Evolutionary conservation across 2,888 invertebrate species (phyloP).

Genomic region (Acleris literana): DNA sequence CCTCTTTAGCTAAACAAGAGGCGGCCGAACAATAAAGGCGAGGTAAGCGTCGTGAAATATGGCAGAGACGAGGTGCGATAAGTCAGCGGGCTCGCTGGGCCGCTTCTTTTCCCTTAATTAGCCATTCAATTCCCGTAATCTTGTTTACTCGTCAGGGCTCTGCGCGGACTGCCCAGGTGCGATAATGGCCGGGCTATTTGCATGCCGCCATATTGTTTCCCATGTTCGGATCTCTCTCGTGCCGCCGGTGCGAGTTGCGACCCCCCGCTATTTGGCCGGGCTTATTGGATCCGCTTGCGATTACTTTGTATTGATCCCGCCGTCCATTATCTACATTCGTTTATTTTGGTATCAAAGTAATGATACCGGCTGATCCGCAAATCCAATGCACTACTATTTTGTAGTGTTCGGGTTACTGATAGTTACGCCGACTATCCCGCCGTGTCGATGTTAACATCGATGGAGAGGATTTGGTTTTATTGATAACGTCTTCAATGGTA

Average conservation of each 20-base stretch:
- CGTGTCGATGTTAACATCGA: conserved; percentile 7
- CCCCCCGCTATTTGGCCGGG: conserved; percentile 79
- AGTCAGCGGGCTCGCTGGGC: conserved; percentile 67
- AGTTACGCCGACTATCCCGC: conserved; percentile 19
- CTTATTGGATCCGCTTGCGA: conserved; percentile 82
- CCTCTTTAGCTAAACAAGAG: conserved; percentile 78
- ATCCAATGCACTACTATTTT: conserved; percentile 61
- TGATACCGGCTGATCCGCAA: conserved; percentile 71
- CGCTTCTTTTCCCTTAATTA: conserved; percentile 83
- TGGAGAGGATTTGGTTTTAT: too few species aligned
- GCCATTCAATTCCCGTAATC: conserved; percentile 83
- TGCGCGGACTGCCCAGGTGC: conserved; percentile 76
- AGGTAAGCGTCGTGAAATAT: conserved; percentile 80
- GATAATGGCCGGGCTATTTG: conserved; percentile 83
- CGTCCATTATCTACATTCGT: conserved; percentile 82
- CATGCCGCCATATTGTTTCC: conserved; percentile 83
- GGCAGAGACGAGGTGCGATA: conserved; percentile 76
- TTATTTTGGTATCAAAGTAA: conserved; percentile 78
- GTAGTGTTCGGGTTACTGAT: conserved; percentile 39
- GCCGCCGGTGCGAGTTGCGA: conserved; percentile 68
- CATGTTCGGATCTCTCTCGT: conserved; percentile 72
- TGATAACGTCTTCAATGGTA: too few species aligned
- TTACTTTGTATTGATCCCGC: conserved; percentile 82
- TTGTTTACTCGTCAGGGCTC: conserved; percentile 79
- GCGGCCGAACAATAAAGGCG: conserved; percentile 77